Percentiles rank a stretch among this genome's conserved stretches.
Conservation (phyloP, 2,797 vertebrate species). For the Dipus sagitta region DNA sequence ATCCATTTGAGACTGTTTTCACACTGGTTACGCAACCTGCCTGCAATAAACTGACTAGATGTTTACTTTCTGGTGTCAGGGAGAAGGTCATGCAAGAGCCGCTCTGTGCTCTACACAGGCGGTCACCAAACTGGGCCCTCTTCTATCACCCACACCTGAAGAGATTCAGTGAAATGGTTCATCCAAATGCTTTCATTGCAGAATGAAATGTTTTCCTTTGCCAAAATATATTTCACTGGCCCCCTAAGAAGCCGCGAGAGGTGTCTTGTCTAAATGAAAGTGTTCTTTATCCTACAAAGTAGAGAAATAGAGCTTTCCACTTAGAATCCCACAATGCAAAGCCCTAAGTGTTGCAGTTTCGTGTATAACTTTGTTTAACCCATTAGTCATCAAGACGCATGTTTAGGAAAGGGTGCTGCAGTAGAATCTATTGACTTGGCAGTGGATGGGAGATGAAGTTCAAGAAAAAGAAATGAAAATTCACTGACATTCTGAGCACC, state of each 20-base stretch:
- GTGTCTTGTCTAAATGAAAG: conserved; percentile 25
- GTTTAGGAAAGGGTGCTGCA: background rate
- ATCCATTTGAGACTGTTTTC: background rate
- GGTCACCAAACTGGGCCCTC: background rate
- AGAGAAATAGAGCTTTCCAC: background rate
- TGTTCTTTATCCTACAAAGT: background rate
- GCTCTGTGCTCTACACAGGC: background rate
- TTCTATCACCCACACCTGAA: background rate
- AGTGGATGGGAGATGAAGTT: background rate
- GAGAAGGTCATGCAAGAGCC: background rate
- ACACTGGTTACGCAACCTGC: background rate
- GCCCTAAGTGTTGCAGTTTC: background rate
- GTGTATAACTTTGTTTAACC: background rate
- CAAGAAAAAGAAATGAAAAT: background rate
- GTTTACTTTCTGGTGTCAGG: conserved; percentile 28
- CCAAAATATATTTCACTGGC: background rate
- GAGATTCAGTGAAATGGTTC: background rate
- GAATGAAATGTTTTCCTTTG: conserved; percentile 21
- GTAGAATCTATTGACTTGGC: background rate
- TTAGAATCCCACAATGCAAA: background rate
- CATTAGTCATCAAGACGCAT: background rate
- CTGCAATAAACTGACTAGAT: conserved; percentile 4
- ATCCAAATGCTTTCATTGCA: conserved; percentile 26
- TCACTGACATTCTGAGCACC: background rate
- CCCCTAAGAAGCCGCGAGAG: conserved; percentile 30